Base-by-base conservation (phyloP, 2,888 invertebrate species). In the Ectemnius cavifrons region DNA sequence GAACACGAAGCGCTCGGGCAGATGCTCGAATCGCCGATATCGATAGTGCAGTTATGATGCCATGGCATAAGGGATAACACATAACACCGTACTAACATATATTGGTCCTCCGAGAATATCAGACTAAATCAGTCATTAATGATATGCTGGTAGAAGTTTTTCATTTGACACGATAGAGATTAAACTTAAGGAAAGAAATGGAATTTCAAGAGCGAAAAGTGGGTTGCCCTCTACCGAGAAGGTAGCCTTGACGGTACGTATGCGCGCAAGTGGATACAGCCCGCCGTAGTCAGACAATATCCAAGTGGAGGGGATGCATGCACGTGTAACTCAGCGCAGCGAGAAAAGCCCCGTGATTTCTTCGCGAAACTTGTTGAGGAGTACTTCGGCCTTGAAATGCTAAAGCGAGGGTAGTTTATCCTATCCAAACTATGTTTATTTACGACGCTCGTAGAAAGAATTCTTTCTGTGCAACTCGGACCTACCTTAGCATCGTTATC, bases 1-100 rank as follows among this genome's bases (percentile, higher is more conserved):
- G 71, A 81, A 81, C 86, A 88, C 89, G 85, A 86, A 80, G 81
- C 83, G 84, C 85, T 87, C 84, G 85, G 87, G 85, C 87, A 85
- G 82, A 85, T 85, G 79, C 84, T 86, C 80, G 84, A 86, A 77
- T 69, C 66, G 66, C 77, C 66, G 72, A 75, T 77, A 77, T 77
- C 75, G 77, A 67, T 75, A 72, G 52, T 67, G 66, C 23, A 63
- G 66, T 75, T 66, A 66, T 67, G 66, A 37, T 46, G 57, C 56
- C 67, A 49, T 27, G 45, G 13, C 16, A 27, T 45, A 57, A 56
- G 23, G 37, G 37, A 37, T 37, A 37, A 37, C 37, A 11, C 11
- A 37, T 37, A 37, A 37, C 8, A 11, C 11, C 8, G 11, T 37
- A 37, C 37, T 37, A 37, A 37, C 37, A 37, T 11, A 11, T 37